Conservation (phyloP, 2,113 vertebrate species). For the Spea multiplicata region DNA sequence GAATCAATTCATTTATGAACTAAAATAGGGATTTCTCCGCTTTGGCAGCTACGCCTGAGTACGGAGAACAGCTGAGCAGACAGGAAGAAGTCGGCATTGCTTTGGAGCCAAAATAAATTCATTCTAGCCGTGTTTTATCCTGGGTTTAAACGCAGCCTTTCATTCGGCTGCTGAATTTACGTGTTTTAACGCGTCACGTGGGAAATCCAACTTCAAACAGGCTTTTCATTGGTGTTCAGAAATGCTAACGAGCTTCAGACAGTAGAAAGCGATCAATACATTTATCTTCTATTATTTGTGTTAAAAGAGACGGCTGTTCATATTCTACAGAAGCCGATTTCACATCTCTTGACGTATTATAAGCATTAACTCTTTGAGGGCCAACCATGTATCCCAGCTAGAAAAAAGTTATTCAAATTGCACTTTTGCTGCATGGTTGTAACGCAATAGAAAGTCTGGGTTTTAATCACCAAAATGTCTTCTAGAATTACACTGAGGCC, state of each 20-base stretch:
- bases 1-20: slow-evolving; percentile 27
- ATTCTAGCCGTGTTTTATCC: slow-evolving; percentile 6
- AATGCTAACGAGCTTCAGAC: background rate
- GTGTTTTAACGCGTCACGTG: background rate
- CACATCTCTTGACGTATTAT: background rate
- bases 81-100: slow-evolving; percentile 26
- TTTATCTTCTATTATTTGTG: background rate
- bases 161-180: background rate
- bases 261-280: background rate
- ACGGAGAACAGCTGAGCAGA: slow-evolving; percentile 28
- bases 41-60: background rate
- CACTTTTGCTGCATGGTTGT: too few species aligned
- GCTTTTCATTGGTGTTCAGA: slow-evolving; percentile 1
- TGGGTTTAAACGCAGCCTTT: slow-evolving; percentile 7
- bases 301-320: too few species aligned
- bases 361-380: background rate
- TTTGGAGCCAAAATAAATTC: slow-evolving; percentile 21
- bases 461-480: too few species aligned
- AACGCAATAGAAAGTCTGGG: too few species aligned
- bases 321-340: background rate
- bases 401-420: too few species aligned
- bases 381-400: background rate
- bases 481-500: too few species aligned
- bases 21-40: background rate
- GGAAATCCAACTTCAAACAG: slow-evolving; percentile 12